phyloP scores from a whole-genome alignment of 2,797 vertebrate genomes.

The Microctenopoma lineatum region DNA sequence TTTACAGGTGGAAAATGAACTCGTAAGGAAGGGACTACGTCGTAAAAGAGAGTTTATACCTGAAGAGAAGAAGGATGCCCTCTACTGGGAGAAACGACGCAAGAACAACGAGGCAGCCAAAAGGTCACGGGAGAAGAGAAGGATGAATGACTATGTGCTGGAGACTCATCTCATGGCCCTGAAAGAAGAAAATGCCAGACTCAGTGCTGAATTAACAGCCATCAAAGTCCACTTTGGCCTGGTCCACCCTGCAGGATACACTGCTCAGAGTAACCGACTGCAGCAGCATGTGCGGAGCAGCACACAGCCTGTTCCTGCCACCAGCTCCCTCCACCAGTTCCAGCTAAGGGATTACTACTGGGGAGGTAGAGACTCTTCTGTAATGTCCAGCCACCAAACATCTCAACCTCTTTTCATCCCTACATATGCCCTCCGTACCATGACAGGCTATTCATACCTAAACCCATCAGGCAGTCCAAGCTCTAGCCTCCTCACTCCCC shows the following conservation, averaged over 20 bases:
- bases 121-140: constrained; percentile 91
- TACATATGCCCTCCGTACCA: constrained; percentile 66
- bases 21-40: constrained; percentile 62
- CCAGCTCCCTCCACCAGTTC: constrained; percentile 32
- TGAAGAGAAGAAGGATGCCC: constrained; percentile 88
- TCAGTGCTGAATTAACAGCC: constrained; percentile 85
- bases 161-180: constrained; percentile 85
- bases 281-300: constrained; percentile 47
- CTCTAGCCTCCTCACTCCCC: constrained; percentile 62
- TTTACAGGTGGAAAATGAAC: constrained; percentile 28
- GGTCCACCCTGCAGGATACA: constrained; percentile 40
- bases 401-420: constrained; percentile 69
- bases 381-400: constrained; percentile 41
- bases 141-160: constrained; percentile 86
- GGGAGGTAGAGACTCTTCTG: constrained; percentile 42
- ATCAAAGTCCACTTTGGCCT: constrained; percentile 86
- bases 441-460: constrained; percentile 70
- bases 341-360: constrained; percentile 63
- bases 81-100: constrained; percentile 93
- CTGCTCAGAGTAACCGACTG: constrained; percentile 53
- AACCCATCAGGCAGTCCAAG: constrained; percentile 43
- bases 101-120: constrained; percentile 96
- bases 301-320: constrained; percentile 1
- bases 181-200: constrained; percentile 87
- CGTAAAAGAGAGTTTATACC: constrained; percentile 91